These are phyloP conservation scores for Spea hammondii DNA, from an alignment of 2,797 vertebrate genomes.

Conservation along the genomic window DNA sequence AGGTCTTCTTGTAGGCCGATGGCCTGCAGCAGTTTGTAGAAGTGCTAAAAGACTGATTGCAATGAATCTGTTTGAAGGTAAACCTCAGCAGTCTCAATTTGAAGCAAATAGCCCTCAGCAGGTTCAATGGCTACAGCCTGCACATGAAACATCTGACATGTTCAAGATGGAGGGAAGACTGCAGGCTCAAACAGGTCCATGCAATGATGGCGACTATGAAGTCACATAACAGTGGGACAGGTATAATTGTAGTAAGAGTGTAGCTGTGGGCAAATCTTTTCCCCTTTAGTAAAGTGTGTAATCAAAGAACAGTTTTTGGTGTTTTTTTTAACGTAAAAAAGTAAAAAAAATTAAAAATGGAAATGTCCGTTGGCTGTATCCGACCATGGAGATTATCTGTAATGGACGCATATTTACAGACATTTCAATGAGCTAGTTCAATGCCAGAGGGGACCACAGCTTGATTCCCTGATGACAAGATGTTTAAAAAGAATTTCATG, in stretches of 20 bases:
- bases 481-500: not conserved
- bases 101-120: conserved; percentile 41
- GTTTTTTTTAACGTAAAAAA: not conserved
- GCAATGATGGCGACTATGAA: conserved; percentile 31
- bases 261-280: conserved; percentile 30
- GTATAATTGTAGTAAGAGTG: conserved; percentile 33
- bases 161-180: conserved; percentile 6
- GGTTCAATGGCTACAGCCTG: conserved; percentile 26
- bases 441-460: not conserved
- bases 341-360: not conserved
- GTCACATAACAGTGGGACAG: conserved; percentile 32
- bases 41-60: conserved; percentile 42
- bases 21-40: conserved; percentile 27
- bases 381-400: conserved; percentile 28
- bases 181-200: conserved; percentile 30
- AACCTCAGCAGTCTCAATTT: conserved; percentile 19
- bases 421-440: conserved; percentile 15
- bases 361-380: conserved; percentile 31
- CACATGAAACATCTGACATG: conserved; percentile 35
- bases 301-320: conserved; percentile 35
- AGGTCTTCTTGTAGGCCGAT: conserved; percentile 3
- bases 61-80: conserved; percentile 36
- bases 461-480: not conserved
- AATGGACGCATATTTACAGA: conserved; percentile 1
- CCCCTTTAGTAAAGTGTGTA: conserved; percentile 26